Evolutionary conservation across 2,113 vertebrate genomes (phyloP).

Genomic region (Physeter macrocephalus): DNA sequence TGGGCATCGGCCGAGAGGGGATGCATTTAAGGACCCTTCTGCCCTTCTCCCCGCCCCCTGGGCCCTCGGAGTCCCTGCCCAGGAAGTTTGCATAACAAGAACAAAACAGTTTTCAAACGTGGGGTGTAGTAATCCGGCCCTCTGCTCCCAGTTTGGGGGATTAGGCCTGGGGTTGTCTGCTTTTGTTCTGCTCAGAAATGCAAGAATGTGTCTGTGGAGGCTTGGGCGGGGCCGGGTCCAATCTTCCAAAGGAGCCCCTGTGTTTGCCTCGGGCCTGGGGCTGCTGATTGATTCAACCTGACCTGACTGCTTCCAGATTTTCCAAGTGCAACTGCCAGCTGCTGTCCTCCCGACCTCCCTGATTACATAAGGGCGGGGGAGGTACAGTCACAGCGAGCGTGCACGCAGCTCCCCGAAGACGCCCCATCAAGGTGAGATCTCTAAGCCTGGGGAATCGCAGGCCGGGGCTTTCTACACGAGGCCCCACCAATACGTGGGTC

Average conservation of each 20-base stretch:
- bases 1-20: neutral
- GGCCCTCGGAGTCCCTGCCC: neutral
- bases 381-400: neutral
- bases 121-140: neutral
- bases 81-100: conserved; percentile 39
- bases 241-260: neutral
- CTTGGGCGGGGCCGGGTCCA: neutral
- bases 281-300: conserved; percentile 12
- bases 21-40: conserved; percentile 31
- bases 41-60: neutral
- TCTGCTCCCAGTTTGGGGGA: neutral
- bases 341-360: neutral
- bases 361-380: neutral
- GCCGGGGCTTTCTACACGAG: neutral
- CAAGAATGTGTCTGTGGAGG: conserved; percentile 8
- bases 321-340: neutral
- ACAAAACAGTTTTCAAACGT: conserved; percentile 25
- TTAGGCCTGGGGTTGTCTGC: conserved; percentile 31
- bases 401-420: too few relatives aligned
- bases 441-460: too few relatives aligned
- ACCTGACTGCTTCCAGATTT: neutral
- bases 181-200: conserved; percentile 50
- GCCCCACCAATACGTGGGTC: neutral
- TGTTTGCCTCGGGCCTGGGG: conserved; percentile 18
- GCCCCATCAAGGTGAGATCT: neutral